Conservation (phyloP, 1,140 invertebrate genomes). For the Saxidomus purpurata region DNA sequence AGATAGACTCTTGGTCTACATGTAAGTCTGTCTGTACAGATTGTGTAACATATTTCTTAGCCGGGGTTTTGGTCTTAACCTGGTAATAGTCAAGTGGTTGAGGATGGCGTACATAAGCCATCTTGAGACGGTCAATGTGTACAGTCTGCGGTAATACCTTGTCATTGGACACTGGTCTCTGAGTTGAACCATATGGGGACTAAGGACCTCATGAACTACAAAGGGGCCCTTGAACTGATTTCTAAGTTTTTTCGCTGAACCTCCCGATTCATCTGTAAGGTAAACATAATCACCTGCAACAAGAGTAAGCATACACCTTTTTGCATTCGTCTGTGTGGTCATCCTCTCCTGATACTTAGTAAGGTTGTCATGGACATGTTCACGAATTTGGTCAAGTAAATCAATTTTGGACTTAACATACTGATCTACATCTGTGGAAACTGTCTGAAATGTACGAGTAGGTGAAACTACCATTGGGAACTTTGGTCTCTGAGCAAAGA, state of each 20-base stretch:
- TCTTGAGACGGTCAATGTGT: constrained; percentile 56
- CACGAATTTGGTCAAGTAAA: no score
- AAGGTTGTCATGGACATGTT: constrained; percentile 8
- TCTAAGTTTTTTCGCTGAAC: constrained; percentile 48
- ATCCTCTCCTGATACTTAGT: constrained; percentile 21
- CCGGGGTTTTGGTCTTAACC: background rate
- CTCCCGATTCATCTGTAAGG: background rate
- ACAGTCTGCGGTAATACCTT: constrained; percentile 30
- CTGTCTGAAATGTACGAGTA: background rate
- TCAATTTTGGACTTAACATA: background rate
- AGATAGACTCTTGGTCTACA: background rate
- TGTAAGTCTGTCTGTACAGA: background rate
- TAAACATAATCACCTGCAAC: no score
- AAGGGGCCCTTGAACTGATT: no score
- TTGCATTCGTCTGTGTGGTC: constrained; percentile 17
- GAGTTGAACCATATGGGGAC: constrained; percentile 17
- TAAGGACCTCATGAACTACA: background rate
- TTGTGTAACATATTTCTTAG: background rate
- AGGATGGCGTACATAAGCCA: constrained; percentile 31
- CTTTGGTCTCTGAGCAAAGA: constrained; percentile 20
- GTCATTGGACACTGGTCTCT: background rate
- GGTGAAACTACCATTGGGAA: background rate
- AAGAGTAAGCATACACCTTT: background rate
- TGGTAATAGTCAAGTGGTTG: constrained; percentile 9
- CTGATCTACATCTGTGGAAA: background rate